Conservation (phyloP, 2,888 invertebrate genomes). For the Coelinius sp. region DNA sequence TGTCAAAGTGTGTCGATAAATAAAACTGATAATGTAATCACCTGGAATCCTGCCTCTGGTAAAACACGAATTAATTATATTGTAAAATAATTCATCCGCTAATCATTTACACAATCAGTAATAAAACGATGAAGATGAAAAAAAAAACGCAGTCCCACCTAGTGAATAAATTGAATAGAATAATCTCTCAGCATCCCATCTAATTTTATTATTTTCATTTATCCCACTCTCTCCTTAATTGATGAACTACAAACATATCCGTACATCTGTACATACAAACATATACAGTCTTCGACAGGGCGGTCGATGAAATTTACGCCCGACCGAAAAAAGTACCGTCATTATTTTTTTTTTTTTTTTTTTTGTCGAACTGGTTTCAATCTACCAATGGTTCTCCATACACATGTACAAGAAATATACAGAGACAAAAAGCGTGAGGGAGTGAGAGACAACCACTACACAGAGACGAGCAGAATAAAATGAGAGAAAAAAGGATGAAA, state of each 20-base stretch:
- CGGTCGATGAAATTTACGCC: conserved; percentile 38
- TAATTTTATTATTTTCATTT: background rate
- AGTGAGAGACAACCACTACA: background rate
- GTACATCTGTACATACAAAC: conserved; percentile 1
- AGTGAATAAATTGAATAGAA: conserved; percentile 3
- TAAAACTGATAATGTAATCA: background rate
- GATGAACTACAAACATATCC: conserved; percentile 7
- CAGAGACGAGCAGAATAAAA: background rate
- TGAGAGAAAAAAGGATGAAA: conserved; percentile 14
- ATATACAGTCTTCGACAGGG: conserved; percentile 29
- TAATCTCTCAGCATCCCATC: conserved; percentile 6
- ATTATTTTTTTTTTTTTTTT: background rate
- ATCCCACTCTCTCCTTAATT: conserved; percentile 12
- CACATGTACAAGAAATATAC: background rate
- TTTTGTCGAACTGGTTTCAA: conserved; percentile 36
- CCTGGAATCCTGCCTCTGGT: background rate
- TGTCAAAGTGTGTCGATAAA: background rate
- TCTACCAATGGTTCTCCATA: conserved; percentile 1
- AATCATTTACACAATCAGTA: background rate
- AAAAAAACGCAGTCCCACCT: background rate
- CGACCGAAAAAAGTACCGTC: conserved; percentile 28
- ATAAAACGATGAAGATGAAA: background rate
- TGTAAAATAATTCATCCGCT: background rate
- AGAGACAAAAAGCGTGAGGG: background rate
- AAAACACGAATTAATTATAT: background rate